phyloP scores from a whole-genome alignment of 2,797 vertebrate genomes.

The Carduelis carduelis region DNA sequence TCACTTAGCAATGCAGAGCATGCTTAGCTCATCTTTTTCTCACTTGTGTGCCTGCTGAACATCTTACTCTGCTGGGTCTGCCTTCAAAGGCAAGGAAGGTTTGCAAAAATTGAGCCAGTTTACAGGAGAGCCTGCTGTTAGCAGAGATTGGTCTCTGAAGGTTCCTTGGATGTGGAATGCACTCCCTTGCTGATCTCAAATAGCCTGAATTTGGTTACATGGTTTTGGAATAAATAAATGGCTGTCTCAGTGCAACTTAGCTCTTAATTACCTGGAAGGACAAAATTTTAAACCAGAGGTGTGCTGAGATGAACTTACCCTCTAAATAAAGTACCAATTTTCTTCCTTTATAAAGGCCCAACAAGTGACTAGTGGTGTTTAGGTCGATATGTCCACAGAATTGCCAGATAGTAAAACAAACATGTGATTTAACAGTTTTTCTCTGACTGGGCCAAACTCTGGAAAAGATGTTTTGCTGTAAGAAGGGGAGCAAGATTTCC shows the following conservation, averaged over 20 bases:
- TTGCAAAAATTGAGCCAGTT: not conserved
- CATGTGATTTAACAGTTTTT: not conserved
- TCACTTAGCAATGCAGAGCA: not conserved
- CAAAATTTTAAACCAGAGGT: not conserved
- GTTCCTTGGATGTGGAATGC: not conserved
- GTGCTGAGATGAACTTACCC: not conserved
- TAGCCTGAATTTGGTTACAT: not conserved
- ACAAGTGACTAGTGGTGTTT: not conserved
- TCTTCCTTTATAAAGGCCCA: not conserved
- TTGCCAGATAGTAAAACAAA: not conserved
- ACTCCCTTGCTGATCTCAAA: rapidly evolving
- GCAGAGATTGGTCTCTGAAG: not conserved
- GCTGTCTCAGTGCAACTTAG: not conserved
- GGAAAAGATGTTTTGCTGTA: not conserved
- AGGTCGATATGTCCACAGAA: not conserved
- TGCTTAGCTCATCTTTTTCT: not conserved
- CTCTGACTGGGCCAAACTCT: not conserved
- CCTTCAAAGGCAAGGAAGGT: not conserved
- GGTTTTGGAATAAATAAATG: not conserved
- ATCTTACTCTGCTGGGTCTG: rapidly evolving
- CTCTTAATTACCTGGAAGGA: not conserved
- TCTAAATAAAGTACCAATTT: not conserved
- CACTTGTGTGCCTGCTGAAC: not conserved
- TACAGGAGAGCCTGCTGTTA: not conserved
- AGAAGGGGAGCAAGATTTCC: not conserved